A percentile compares a stretch with the other conserved stretches of the same genome.
Conservation (phyloP, 2,113 vertebrate genomes). For the Hippocampus abdominalis region DNA sequence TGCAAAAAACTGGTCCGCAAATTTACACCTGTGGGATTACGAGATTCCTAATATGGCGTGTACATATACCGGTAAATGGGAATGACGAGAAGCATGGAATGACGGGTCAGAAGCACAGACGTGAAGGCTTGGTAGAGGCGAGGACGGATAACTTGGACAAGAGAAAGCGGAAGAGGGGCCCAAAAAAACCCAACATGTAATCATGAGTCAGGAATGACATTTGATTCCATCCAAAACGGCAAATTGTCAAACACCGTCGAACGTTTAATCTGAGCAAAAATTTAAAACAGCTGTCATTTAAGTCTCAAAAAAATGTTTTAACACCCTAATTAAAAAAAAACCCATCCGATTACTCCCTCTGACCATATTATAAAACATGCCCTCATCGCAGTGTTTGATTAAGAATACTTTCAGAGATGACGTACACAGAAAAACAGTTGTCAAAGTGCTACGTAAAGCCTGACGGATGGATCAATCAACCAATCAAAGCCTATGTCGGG, state of each 20-base stretch:
- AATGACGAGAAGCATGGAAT: constrained; percentile 56
- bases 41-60: constrained; percentile 54
- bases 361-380: background rate
- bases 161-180: background rate
- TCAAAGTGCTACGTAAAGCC: background rate
- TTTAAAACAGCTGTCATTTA: too few species aligned
- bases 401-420: background rate
- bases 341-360: background rate
- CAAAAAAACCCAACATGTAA: constrained; percentile 7
- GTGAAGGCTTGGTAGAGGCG: constrained; percentile 27
- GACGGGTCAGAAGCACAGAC: constrained; percentile 46
- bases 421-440: background rate
- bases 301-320: background rate
- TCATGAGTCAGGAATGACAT: constrained; percentile 21
- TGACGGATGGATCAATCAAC: background rate
- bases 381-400: background rate
- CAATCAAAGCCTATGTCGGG: background rate
- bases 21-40: constrained; percentile 58
- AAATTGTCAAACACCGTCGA: background rate
- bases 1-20: constrained; percentile 60
- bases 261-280: too few species aligned
- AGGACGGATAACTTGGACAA: constrained; percentile 27
- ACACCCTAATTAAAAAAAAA: background rate
- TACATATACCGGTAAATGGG: constrained; percentile 56
- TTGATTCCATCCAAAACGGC: constrained; percentile 21